Base-by-base conservation (phyloP, 2,888 invertebrate species). In the Pyralis farinalis region DNA sequence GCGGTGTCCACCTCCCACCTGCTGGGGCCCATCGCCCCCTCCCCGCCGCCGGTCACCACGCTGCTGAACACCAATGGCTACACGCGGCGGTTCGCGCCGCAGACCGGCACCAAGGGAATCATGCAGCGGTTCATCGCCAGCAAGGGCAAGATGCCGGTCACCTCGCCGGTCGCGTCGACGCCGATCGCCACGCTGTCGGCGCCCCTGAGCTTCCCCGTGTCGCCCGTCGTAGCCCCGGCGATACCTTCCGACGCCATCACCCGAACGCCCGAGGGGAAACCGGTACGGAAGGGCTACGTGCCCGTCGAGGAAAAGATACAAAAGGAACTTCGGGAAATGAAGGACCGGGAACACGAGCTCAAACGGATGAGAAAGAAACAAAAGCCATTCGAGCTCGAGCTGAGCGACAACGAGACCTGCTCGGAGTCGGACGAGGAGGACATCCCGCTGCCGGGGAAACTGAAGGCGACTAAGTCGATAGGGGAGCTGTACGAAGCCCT, bases 251-350 rank as follows among this genome's bases (percentile, higher is more conserved):
- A 89, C n/a, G 73, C 86, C 44, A 88, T 91, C 47, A 82, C 87
- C 42, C 90, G 91, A 39, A 91, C 91, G 34, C 79, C 90, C 1
- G 91, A 92, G 50, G 93, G 93, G 0, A 91, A 92, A 53, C 92
- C 92, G 0, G 87, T 93, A 22, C 90, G 95, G 41, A 95, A 94
- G 51, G 95, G 95, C 9, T 95, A 92, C 71, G 92, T 96, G 3
- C 94, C 96, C 0, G 96, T 97, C 1, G 96, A 97, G 71, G 94
- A 96, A 61, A 96, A 96, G 77, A 97, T 97, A 58, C 95, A 96
- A 64, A 93, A 93, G 49, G 97, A 97, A 74, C 82, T 97, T 37
- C 91, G 93, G 65, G 97, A 97, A 60, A 94, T 97, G 91, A 94
- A 95, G 63, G 92, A 92, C 51, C 90, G 96, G 40, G 96, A 96